These are phyloP conservation scores for Toxotes chatareus DNA, from an alignment of 2,113 vertebrate species.

Conservation along the genomic window DNA sequence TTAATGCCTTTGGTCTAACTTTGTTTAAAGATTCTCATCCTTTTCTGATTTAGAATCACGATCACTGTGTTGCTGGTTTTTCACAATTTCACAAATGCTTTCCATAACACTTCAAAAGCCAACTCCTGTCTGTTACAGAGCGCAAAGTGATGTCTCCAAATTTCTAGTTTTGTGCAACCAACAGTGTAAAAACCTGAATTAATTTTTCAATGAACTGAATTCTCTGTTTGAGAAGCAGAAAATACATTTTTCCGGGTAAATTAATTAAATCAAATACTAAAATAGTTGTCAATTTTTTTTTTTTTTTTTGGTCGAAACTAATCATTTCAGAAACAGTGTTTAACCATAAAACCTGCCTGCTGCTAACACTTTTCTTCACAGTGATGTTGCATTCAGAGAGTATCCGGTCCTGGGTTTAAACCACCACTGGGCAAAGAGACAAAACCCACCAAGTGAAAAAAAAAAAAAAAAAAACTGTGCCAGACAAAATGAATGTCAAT, in stretches of 20 bases:
- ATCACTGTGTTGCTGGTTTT: background rate
- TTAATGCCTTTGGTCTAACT: background rate
- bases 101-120: background rate
- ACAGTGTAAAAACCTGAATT: background rate
- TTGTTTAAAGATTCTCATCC: background rate
- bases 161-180: background rate
- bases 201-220: background rate
- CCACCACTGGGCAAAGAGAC: background rate
- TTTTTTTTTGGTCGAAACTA: too few species aligned
- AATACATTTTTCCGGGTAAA: background rate
- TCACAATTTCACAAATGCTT: background rate
- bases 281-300: too few species aligned
- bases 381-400: background rate
- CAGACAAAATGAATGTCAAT: constrained; percentile 78
- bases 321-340: background rate
- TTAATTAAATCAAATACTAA: too few species aligned
- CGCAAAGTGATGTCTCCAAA: background rate
- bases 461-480: constrained; percentile 35
- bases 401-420: background rate
- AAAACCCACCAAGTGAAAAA: constrained; percentile 31
- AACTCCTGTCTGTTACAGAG: background rate
- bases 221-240: background rate
- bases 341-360: background rate
- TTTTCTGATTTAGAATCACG: background rate
- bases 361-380: background rate